Evolutionary conservation across 2,888 invertebrate species (phyloP).

Genomic region (Drosophila eohydei): DNA sequence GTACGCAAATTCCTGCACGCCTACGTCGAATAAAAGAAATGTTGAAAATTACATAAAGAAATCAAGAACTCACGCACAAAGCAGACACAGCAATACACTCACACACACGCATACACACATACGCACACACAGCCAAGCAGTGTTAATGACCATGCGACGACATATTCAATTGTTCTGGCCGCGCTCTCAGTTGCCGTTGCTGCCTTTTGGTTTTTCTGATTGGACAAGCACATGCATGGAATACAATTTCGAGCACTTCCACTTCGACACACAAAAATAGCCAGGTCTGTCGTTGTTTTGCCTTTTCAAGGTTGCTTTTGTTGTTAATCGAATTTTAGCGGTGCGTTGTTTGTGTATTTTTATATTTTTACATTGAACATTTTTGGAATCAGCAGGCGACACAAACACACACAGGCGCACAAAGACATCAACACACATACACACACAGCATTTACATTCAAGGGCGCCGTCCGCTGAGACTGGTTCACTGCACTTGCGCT

Average conservation of each 20-base stretch:
- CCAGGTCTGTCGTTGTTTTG: constrained; percentile 48
- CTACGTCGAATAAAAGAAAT: constrained; percentile 49
- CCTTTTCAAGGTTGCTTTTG: constrained; percentile 75
- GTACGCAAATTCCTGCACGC: constrained; percentile 71
- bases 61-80: constrained; percentile 48
- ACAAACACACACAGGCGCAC: constrained; percentile 16
- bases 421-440: constrained; percentile 4
- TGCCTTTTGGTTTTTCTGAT: constrained; percentile 48
- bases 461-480: constrained; percentile 68
- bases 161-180: constrained; percentile 65
- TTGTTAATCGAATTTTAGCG: constrained; percentile 70
- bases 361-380: constrained; percentile 72
- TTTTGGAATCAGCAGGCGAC: constrained; percentile 66
- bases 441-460: constrained; percentile 58
- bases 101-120: constrained; percentile 11
- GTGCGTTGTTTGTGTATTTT: constrained; percentile 30
- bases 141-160: constrained; percentile 65
- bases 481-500: constrained; percentile 63
- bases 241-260: constrained; percentile 60
- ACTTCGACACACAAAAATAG: constrained; percentile 63
- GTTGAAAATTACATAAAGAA: constrained; percentile 53
- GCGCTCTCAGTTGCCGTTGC: constrained; percentile 27
- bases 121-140: constrained; percentile 21
- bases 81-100: constrained; percentile 39
- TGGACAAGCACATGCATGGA: constrained; percentile 61